A percentile compares a stretch with the other conserved stretches of the same genome.
Evolutionary conservation across 2,113 vertebrate species (phyloP).

Genomic region (Leucosticte australis): DNA sequence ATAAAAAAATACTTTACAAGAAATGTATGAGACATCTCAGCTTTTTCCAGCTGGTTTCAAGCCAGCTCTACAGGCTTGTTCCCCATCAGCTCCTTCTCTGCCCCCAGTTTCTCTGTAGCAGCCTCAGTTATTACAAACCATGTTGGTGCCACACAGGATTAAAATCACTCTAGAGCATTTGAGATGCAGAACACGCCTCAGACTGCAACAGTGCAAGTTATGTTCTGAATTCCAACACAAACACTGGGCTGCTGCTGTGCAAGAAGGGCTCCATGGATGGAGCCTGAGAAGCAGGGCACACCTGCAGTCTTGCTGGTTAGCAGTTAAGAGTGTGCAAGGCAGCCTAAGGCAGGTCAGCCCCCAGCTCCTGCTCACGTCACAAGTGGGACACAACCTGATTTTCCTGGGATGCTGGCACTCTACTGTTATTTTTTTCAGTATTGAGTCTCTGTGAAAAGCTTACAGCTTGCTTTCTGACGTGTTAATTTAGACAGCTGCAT

Average conservation of each 20-base stretch:
- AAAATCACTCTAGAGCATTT: neutral
- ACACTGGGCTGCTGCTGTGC: neutral
- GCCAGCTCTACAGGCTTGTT: neutral
- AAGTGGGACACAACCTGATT: neutral
- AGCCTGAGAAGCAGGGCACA: neutral
- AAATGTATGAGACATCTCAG: neutral
- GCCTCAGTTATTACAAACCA: neutral
- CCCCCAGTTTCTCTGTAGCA: neutral
- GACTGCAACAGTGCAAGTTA: neutral
- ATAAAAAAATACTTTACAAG: accelerated
- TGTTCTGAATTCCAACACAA: neutral
- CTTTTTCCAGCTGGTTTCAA: neutral
- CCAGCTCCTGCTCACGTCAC: neutral
- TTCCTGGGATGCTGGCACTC: neutral
- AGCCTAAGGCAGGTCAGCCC: neutral
- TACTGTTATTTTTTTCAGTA: neutral
- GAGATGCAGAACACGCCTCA: neutral
- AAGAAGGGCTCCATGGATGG: neutral
- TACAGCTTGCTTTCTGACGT: accelerated
- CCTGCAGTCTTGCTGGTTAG: accelerated
- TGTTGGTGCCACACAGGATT: neutral
- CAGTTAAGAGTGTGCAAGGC: accelerated
- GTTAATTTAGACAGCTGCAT: neutral
- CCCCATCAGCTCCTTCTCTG: neutral
- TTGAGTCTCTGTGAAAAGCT: neutral